Evolutionary conservation across 1,140 invertebrate genomes (phyloP).

Genomic region (Pseudomyrmex cubaensis): DNA sequence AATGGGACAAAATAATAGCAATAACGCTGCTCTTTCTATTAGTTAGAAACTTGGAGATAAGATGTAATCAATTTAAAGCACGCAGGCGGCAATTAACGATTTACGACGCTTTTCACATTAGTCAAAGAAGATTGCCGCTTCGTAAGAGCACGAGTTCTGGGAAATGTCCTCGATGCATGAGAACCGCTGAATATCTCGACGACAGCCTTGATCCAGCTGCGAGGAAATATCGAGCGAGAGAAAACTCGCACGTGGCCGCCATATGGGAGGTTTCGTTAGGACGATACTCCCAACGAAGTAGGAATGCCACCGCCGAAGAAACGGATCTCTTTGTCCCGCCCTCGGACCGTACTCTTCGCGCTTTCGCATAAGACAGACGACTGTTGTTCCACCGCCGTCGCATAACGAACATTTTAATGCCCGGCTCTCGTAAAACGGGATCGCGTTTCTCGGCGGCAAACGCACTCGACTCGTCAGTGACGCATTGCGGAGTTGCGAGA

Average conservation of each 20-base stretch:
- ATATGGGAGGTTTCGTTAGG: slow-evolving; percentile 69
- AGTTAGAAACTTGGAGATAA: background rate
- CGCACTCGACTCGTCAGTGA: background rate
- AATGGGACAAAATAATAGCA: background rate
- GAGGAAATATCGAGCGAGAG: slow-evolving; percentile 5
- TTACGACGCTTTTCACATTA: slow-evolving; percentile 13
- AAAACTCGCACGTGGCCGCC: slow-evolving; percentile 71
- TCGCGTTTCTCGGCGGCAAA: slow-evolving; percentile 13
- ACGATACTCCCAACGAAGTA: slow-evolving; percentile 71
- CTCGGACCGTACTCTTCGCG: background rate
- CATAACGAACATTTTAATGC: slow-evolving; percentile 48
- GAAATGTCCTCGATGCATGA: slow-evolving; percentile 35
- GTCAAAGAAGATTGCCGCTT: background rate
- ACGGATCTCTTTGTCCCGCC: slow-evolving; percentile 57
- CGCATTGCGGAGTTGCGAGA: background rate
- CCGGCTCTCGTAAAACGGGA: slow-evolving; percentile 4
- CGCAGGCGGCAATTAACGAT: slow-evolving; percentile 15
- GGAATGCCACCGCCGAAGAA: slow-evolving; percentile 63
- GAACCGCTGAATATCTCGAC: slow-evolving; percentile 65
- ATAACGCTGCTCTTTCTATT: background rate
- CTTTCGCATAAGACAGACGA: slow-evolving; percentile 17
- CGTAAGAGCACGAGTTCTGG: background rate
- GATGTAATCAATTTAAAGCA: slow-evolving; percentile 30
- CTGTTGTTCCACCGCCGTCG: slow-evolving; percentile 45
- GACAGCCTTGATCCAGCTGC: slow-evolving; percentile 59